Evolutionary conservation across 2,888 invertebrate species (phyloP), one percentile per base, ranked within the genome.

Genomic region (Cremastinae sp.): DNA sequence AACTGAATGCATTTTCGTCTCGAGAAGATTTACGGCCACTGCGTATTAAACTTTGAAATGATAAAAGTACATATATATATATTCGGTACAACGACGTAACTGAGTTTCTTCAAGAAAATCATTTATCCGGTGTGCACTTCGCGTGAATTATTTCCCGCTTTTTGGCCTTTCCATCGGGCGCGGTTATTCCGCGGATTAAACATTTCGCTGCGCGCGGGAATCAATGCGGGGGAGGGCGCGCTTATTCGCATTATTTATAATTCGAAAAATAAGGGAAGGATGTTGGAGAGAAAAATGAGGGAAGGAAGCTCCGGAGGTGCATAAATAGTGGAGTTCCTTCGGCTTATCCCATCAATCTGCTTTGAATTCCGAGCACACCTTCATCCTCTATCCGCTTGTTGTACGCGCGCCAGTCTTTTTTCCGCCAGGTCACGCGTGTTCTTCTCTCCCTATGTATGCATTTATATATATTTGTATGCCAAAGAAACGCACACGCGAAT

Each of bases 261-360:
- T 38, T 36, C 28, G n/a, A 28, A 28, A 28, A 28, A 28, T 28
- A 28, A 28, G 5, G 28, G 28, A 5, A 28, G 28, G 28, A 28
- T 3, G 28, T 28, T 28, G 28, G 28, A 28, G 5, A 28, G 28
- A 28, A 28, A 41, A 9, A 41, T n/a, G 28, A 65, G 34, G 41
- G 28, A 43, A 41, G 20, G 20, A 28, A 28, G 49, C 14, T 45
- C 53, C 41, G 54, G 61, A 72, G 14, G 64, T 51, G 75, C 65
- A 65, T 64, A 64, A 64, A 71, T 45, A 53, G 65, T 45, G 36
- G 53, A 70, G 53, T 59, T 61, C 45, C 43, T 56, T 65, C 58
- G 38, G 65, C 56, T 78, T 70, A 65, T 72, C 62, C 54, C 72
- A 75, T 75, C 75, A 73, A 75, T 70, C 73, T 73, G 18, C 65